Conservation (phyloP, 2,113 vertebrate genomes). For the Crotalus horridus region DNA sequence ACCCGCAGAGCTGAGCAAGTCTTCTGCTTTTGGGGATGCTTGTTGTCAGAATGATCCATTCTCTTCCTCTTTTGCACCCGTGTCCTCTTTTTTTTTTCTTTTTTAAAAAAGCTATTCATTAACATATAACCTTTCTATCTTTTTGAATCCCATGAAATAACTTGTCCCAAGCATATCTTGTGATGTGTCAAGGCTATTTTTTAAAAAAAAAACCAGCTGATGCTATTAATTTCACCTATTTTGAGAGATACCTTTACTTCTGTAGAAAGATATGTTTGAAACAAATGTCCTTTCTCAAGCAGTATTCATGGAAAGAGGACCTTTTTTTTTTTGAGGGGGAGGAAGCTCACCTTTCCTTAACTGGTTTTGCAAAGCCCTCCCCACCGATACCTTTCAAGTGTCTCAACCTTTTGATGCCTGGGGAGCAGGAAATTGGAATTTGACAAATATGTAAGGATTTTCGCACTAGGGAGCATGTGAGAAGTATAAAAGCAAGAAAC, state of each 20-base stretch:
- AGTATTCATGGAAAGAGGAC: background rate
- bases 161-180: background rate
- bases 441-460: constrained; percentile 17
- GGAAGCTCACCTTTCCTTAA: constrained; percentile 14
- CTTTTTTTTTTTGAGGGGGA: background rate
- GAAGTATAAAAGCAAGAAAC: constrained; percentile 12
- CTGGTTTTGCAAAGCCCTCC: background rate
- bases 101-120: fast-evolving
- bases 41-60: background rate
- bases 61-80: fast-evolving
- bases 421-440: constrained; percentile 18
- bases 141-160: background rate
- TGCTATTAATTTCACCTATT: background rate
- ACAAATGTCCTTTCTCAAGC: background rate
- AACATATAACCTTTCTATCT: background rate
- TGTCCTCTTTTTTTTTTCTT: background rate
- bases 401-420: constrained; percentile 10
- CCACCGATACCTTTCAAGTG: background rate
- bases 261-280: background rate
- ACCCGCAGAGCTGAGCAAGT: background rate
- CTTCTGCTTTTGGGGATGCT: background rate
- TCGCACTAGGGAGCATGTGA: background rate
- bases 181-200: background rate
- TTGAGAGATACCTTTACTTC: background rate
- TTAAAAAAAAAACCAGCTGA: background rate